These are phyloP conservation scores for Ommatoiulus sabulosus DNA, from an alignment of 2,888 invertebrate genomes.

Conservation along the genomic window DNA sequence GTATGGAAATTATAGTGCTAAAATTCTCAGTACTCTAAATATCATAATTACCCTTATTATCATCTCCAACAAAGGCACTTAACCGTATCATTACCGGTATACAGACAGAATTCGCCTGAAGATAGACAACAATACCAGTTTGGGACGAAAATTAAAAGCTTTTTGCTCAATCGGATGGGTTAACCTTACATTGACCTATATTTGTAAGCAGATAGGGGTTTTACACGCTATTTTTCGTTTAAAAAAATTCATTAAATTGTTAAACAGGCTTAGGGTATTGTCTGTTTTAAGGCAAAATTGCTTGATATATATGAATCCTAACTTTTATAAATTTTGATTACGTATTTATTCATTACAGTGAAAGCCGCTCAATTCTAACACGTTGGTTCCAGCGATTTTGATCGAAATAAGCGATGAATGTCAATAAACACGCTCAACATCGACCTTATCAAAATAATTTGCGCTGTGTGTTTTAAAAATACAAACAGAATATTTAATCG, in stretches of 20 bases:
- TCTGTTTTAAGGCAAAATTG: background rate
- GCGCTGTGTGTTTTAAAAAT: no score
- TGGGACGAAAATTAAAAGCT: slow-evolving; percentile 18
- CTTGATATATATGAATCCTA: no score
- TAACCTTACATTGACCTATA: slow-evolving; percentile 1
- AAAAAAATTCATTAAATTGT: no score
- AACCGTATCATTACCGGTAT: slow-evolving; percentile 30
- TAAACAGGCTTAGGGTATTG: background rate
- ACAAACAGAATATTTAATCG: no score
- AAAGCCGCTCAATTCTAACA: no score
- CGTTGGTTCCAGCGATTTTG: no score
- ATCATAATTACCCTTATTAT: slow-evolving; percentile 38
- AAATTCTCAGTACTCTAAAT: slow-evolving; percentile 35
- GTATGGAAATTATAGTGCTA: slow-evolving; percentile 8
- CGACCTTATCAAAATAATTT: no score
- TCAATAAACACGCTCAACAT: no score
- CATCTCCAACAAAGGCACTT: slow-evolving; percentile 35
- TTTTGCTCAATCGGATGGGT: background rate
- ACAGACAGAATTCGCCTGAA: slow-evolving; percentile 21
- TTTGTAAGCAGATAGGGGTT: background rate
- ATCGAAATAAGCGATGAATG: no score
- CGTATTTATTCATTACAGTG: no score
- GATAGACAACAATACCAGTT: slow-evolving; percentile 42
- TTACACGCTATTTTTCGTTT: background rate
- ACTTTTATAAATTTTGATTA: no score